These are phyloP conservation scores for Melanostoma scalare DNA, from an alignment of 2,888 invertebrate genomes.

Conservation along the genomic window DNA sequence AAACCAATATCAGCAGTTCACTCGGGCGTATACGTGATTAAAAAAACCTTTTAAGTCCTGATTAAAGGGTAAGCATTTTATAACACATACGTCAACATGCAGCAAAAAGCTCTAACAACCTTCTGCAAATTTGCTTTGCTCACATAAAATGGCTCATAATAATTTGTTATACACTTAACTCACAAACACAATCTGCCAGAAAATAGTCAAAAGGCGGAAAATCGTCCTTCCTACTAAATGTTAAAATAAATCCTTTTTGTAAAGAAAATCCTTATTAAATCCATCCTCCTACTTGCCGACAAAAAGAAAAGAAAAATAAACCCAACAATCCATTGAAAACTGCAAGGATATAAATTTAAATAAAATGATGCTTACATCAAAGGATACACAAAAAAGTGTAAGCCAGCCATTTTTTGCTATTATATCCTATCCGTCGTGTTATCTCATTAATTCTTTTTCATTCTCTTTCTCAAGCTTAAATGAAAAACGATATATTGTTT, in stretches of 20 bases:
- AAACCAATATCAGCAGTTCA: background rate
- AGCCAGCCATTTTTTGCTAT: background rate
- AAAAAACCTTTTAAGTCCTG: background rate
- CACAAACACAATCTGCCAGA: background rate
- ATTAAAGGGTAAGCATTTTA: background rate
- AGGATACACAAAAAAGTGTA: constrained; percentile 23
- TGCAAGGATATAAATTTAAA: no score
- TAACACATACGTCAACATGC: no score
- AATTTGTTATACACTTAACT: constrained; percentile 12
- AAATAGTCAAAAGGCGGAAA: background rate
- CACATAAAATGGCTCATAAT: constrained; percentile 24
- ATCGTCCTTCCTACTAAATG: no score
- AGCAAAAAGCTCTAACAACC: constrained; percentile 7
- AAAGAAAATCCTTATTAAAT: constrained; percentile 19
- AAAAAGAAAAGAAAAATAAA: no score
- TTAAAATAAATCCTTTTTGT: background rate
- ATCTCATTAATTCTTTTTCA: constrained; percentile 27
- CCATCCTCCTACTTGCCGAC: constrained; percentile 11
- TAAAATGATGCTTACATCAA: background rate
- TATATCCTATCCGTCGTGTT: background rate
- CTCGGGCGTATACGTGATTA: constrained; percentile 23
- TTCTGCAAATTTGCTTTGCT: constrained; percentile 12
- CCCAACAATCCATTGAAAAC: no score
- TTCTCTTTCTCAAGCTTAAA: background rate
- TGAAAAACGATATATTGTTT: constrained; percentile 29